Base-by-base conservation (phyloP, 2,888 invertebrate species). In the Eristalis arbustorum region DNA sequence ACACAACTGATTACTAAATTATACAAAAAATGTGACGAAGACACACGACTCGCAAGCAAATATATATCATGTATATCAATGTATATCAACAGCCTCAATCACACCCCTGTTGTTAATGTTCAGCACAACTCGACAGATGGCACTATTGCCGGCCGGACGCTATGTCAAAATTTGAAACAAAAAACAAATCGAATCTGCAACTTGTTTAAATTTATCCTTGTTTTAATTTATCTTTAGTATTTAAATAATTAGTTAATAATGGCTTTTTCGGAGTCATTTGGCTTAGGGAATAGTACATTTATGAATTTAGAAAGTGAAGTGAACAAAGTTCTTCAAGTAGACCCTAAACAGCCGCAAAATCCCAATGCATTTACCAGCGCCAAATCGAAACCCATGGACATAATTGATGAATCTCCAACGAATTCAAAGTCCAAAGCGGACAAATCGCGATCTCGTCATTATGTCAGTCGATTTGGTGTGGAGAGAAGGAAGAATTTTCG, bases 211-310 rank as follows among this genome's bases (percentile, higher is more conserved):
- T 57, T 28, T 63, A 18, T 13, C 62, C 18, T 18, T 79, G 66
- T 76, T 85, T 73, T 62, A 77, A 66, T 81, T 76, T 68, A 25
- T 42, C 10, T 13, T 61, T 77, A 57, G 62, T 59, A 63, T 31
- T 61, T 59, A 59, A 71, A 34, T 66, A 22, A 37, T 37, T 40
- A 23, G 0, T 25, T 28, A 57, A 67, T 10, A 13, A 92, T 92
- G 92, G 90, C 90, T 0, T 92, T 92, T 87, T 92, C 92, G 0
- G 91, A 92, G 83, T 92, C 92, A 0, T 90, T 92, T 23, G 89
- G 90, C 18, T 89, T 92, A 68, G 92, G 91, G 2, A 91, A 92
- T 67, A 92, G 91, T 71, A 92, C 92, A 0, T 90, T 92, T 40
- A 89, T 91, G 89, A 90, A 91, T 74, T 80, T 92, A 57, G 92